Evolutionary conservation across 2,888 invertebrate genomes (phyloP), one percentile per base, ranked within the genome.

Genomic region (Parthenolecanium corni): DNA sequence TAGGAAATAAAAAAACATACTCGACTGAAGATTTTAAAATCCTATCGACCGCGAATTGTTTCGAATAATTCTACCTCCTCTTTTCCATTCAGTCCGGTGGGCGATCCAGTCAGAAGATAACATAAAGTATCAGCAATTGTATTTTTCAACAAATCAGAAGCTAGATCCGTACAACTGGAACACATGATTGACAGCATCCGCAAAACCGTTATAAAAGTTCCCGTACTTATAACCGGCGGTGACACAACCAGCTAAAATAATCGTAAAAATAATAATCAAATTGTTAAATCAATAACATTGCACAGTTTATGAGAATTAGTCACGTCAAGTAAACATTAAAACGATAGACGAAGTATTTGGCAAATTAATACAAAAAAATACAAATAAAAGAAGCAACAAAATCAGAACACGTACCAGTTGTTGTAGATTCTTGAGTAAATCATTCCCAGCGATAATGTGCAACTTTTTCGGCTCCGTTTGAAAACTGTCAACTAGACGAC

Each of bases 101-200:
- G 66, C 24, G 66, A 86, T 52, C 94, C 95, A n/a, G 94, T 91
- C 68, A 98, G 80, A 70, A 98, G 80, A 74, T 92, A 95, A 68
- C 94, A 84, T 70, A 98, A 76, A 0, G 96, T 97, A 72, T 93
- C 92, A 42, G 94, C 93, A 71, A 98, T 94, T 73, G 95, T 94
- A 72, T 94, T 91, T 75, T 91, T 89, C 66, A 96, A 80, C 66
- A 97, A 78, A 21, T 89, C 84, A 66, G 94, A 85, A 58, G 96
- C 95, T 70, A 97, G 79, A 74, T 92, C 90, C 21, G 95, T 93
- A 75, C 95, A 96, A 72, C 88, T 89, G 68, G 86, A 85, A 75
- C 96, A 96, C 89, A 96, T 91, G 70, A 93, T 84, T 72, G 94
- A 92, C 74, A 98, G 77, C 87, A 97, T 93, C 66, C 96, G 82